Conservation (phyloP, 2,797 vertebrate genomes). For the Cuculus canorus region DNA sequence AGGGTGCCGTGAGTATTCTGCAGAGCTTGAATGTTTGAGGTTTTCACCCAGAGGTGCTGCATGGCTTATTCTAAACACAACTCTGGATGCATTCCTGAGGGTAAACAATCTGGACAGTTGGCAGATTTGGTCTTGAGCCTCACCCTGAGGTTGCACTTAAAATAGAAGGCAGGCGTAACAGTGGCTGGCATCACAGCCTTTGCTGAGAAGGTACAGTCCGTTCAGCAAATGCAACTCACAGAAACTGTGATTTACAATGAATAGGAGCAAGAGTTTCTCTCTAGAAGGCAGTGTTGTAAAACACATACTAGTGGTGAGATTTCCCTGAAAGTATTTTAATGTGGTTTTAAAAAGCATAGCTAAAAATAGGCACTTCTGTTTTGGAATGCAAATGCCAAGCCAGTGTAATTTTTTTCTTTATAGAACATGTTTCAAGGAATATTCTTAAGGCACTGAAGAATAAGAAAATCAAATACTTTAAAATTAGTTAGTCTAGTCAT, state of each 20-base stretch:
- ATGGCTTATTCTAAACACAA: neutral
- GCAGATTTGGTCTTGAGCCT: conserved; percentile 18
- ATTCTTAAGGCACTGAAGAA: neutral
- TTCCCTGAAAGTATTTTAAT: conserved; percentile 15
- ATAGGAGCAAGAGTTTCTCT: conserved; percentile 39
- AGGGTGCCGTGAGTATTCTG: neutral
- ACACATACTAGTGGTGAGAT: neutral
- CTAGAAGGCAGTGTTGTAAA: conserved; percentile 70
- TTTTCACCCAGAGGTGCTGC: neutral
- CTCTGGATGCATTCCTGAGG: neutral
- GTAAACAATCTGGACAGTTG: neutral
- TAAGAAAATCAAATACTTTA: conserved; percentile 1
- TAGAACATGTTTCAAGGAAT: neutral
- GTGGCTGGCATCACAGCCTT: neutral
- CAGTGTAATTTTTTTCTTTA: neutral
- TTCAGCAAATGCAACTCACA: neutral
- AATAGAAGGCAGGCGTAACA: neutral
- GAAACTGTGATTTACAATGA: neutral
- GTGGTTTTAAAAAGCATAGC: neutral
- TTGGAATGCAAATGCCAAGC: conserved; percentile 14
- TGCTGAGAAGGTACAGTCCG: neutral
- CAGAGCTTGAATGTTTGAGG: neutral
- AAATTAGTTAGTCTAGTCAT: neutral
- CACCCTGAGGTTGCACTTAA: neutral
- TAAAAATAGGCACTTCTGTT: conserved; percentile 27